These are phyloP conservation scores for Merluccius polli DNA, from an alignment of 2,797 vertebrate species.

Conservation along the genomic window DNA sequence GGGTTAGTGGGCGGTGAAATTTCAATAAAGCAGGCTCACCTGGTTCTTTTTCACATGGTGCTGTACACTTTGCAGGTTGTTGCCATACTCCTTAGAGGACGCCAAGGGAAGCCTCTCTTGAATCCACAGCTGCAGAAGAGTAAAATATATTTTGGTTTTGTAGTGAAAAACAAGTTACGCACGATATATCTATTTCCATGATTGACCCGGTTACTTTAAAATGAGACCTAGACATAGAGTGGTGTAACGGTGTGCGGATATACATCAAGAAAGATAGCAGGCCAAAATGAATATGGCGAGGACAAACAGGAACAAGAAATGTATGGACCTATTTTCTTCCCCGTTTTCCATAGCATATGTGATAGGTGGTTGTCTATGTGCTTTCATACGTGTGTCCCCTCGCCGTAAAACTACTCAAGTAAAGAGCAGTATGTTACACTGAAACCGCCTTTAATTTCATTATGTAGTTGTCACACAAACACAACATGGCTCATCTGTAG, in stretches of 20 bases:
- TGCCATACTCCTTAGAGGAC: constrained; percentile 86
- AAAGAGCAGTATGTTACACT: too few relatives aligned
- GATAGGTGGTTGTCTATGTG: too few relatives aligned
- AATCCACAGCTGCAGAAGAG: constrained; percentile 82
- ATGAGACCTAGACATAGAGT: background rate
- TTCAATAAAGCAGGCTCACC: constrained; percentile 58
- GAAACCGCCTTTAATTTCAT: too few relatives aligned
- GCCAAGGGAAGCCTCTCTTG: constrained; percentile 85
- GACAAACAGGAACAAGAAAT: too few relatives aligned
- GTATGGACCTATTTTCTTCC: too few relatives aligned
- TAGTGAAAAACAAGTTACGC: background rate
- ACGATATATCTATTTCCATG: background rate
- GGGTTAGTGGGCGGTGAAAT: background rate
- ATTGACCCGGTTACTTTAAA: background rate
- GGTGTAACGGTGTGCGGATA: too few relatives aligned
- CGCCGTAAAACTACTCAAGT: too few relatives aligned
- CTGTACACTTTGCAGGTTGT: constrained; percentile 84
- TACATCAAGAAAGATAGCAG: background rate
- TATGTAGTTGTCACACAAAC: too few relatives aligned
- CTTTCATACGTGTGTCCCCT: too few relatives aligned
- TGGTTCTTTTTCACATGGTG: constrained; percentile 90
- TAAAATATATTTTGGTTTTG: background rate
- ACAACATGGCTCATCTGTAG: background rate
- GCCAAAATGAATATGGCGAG: too few relatives aligned
- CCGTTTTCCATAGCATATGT: too few relatives aligned